Evolutionary conservation across 2,797 vertebrate species (phyloP), one percentile per base, ranked within the genome.

Genomic region (Coilia nasus): DNA sequence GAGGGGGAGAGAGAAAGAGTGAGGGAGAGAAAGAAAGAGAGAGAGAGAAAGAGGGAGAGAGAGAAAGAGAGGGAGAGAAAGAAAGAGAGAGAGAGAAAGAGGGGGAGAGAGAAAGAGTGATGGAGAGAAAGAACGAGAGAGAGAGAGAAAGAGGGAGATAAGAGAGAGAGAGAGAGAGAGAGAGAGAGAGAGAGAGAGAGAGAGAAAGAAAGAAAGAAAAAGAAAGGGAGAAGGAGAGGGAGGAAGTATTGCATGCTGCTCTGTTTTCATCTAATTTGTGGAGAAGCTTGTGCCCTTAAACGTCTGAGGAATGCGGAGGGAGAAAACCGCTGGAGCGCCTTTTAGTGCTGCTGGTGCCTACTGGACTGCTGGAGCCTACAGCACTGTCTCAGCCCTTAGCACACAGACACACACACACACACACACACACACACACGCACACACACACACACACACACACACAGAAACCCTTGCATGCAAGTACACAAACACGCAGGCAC

Each of bases 271-370:
- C 89, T 91, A 87, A 87, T 89, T 90, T 86, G 81, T 87, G 85
- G 83, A 85, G 84, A 84, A 89, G 87, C 87, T 83, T 87, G 83
- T 89, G 87, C 87, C 89, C 86, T 89, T 92, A 88, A 91, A 91
- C 87, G 57, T 50, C 87, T 17, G 86, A 88, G 84, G 92, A 93
- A 91, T 92, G 89, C 90, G 90, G 89, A 84, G 89, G 89, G 85
- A 86, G 87, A 92, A 92, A 92, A 92, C 90, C 89, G 62, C 88
- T 60, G 89, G 87, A 87, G 88, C 85, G 71, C 60, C 85, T 89
- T 90, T 89, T 92, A 91, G 89, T 88, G 89, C 89, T 91, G 54
- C 10, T 90, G 89, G 92, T 89, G 91, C 92, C 92, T 90, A 85
- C 91, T 85, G 89, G 93, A 89, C 92, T 91, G 90, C 87, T 89